These are phyloP conservation scores for Chaetodon auriga DNA, from an alignment of 2,113 vertebrate genomes.

Conservation along the genomic window DNA sequence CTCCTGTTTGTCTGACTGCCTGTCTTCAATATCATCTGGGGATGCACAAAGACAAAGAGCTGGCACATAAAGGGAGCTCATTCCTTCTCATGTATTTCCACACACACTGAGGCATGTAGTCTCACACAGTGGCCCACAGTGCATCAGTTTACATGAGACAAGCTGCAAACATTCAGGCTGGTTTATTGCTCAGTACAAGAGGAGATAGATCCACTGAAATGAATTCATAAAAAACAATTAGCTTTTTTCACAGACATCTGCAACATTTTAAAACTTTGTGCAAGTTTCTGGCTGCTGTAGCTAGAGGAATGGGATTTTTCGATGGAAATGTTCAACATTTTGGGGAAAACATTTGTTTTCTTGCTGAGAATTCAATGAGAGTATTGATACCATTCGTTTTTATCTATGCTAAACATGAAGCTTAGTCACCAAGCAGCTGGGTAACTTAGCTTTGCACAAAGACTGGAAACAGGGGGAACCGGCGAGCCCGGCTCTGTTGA, in stretches of 20 bases:
- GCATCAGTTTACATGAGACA: background rate
- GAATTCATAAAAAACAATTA: background rate
- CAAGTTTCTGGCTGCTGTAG: background rate
- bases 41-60: slow-evolving; percentile 43
- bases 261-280: slow-evolving; percentile 1
- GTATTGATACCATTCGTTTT: background rate
- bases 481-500: background rate
- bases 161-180: background rate
- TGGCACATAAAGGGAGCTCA: slow-evolving; percentile 19
- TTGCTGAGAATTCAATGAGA: background rate
- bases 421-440: background rate
- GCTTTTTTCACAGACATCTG: slow-evolving; percentile 4
- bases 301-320: background rate
- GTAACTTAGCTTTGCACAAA: background rate
- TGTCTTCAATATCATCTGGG: slow-evolving; percentile 46
- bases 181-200: background rate
- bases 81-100: slow-evolving; percentile 33
- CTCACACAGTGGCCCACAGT: background rate
- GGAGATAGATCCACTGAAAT: slow-evolving; percentile 5
- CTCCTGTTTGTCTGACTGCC: slow-evolving; percentile 19
- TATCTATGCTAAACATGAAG: background rate
- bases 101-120: background rate
- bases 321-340: slow-evolving; percentile 1
- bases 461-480: background rate
- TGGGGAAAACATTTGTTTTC: background rate